Base-by-base conservation (phyloP, 2,888 invertebrate species). In the Biston betularia region DNA sequence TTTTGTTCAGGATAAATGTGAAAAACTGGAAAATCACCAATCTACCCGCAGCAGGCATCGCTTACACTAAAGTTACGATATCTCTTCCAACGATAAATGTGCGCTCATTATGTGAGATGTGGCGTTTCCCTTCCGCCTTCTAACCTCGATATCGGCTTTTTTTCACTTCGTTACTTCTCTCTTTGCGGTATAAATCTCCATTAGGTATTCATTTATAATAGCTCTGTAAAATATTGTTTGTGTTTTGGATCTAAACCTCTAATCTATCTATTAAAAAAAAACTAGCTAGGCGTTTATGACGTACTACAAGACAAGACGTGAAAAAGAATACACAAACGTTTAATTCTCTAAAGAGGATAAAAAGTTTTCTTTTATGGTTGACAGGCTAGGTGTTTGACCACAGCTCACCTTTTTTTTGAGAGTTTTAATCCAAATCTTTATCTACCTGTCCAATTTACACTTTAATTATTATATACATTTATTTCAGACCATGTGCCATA, bases 101-200 rank as follows among this genome's bases (percentile, higher is more conserved):
- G 52, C 65, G 46, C 65, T 57, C 57, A 66, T 66, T 54, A 59
- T 49, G 38, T 11, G 40, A 40, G 45, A 56, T 38, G 46, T 65
- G 52, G 46, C 56, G 61, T 57, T 48, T 42, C 52, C 40, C 45
- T 49, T 55, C 61, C 34, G 59, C 38, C 44, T 57, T 44, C 54
- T 56, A 57, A 49, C 61, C 57, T 65, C 40, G 55, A 66, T 72
- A 71, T 52, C 50, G 65, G 50, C 61, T 67, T 72, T 73, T n/a
- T 72, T 74, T 65, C 71, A 70, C 72, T 69, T 69, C 61, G 63
- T 68, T 75, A 70, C 73, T 71, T 69, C 60, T 65, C 56, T 44
- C 48, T 46, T 12, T 54, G 24, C 44, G 49, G 55, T 45, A 65
- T 65, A 60, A 60, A 61, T 66, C 65, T 57, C 55, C 57, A 61